phyloP scores from a whole-genome alignment of 2,797 vertebrate species.

The Chiropotes sagulatus region DNA sequence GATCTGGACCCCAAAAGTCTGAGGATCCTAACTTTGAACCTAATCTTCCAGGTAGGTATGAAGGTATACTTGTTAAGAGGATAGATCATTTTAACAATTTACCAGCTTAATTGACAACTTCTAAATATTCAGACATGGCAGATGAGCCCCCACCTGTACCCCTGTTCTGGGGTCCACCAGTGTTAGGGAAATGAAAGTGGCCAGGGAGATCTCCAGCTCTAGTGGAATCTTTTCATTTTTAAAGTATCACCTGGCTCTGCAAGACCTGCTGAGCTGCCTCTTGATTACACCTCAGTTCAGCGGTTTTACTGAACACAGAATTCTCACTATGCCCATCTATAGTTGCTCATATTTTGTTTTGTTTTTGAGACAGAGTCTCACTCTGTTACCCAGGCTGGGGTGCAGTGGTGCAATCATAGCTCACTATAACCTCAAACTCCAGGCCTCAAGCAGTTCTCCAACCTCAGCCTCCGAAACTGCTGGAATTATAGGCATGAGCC shows the following conservation, averaged over 20 bases:
- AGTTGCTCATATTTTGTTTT: background rate
- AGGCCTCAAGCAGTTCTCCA: background rate
- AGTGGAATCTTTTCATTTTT: background rate
- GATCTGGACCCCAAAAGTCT: background rate
- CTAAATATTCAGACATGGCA: background rate
- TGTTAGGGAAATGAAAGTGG: background rate
- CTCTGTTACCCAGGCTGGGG: background rate
- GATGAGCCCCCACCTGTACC: background rate
- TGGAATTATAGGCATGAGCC: background rate
- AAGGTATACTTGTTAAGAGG: background rate
- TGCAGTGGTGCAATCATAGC: background rate
- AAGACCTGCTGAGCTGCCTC: background rate
- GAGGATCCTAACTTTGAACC: conserved; percentile 11
- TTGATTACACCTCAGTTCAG: background rate
- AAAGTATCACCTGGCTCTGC: background rate
- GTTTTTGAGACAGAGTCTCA: background rate
- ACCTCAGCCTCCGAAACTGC: background rate
- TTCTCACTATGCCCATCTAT: background rate
- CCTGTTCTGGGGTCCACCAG: background rate
- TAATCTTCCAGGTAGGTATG: background rate
- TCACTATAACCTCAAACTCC: background rate
- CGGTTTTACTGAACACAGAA: background rate
- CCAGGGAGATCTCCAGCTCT: background rate
- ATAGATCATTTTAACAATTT: background rate
- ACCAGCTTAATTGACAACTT: background rate